These are phyloP conservation scores for Hippasteria phrygiana DNA, from an alignment of 53 echinoderm and acorn worm species.

Conservation along the genomic window DNA sequence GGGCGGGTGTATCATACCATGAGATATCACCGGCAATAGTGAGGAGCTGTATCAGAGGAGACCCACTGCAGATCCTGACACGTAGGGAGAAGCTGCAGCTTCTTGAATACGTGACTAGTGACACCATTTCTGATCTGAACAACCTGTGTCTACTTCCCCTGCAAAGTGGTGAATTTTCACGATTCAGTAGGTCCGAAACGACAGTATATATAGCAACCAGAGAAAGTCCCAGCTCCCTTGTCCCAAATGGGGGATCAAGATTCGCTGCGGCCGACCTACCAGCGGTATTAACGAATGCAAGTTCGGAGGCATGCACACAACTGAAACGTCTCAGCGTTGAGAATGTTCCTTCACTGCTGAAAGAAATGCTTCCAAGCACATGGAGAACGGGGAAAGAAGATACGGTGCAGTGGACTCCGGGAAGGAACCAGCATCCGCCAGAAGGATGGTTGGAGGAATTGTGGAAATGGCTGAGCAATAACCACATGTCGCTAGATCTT, in stretches of 20 bases:
- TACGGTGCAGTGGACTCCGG: constrained; percentile 49
- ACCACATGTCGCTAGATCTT: not conserved
- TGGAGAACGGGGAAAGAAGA: constrained; percentile 37
- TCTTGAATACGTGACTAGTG: constrained; percentile 54
- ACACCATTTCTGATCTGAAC: constrained; percentile 56
- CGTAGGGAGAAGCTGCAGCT: constrained; percentile 53
- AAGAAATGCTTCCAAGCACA: constrained; percentile 58
- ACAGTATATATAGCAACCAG: constrained; percentile 35
- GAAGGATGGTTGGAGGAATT: constrained; percentile 39
- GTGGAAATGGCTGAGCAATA: constrained; percentile 61
- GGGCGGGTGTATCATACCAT: constrained; percentile 12
- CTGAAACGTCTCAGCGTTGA: constrained; percentile 9
- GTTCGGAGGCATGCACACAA: constrained; percentile 7
- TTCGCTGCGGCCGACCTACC: constrained; percentile 43
- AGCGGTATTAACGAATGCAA: not conserved
- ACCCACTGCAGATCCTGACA: constrained; percentile 16
- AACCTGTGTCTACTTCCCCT: constrained; percentile 59
- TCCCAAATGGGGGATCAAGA: constrained; percentile 49
- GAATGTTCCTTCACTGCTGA: constrained; percentile 30
- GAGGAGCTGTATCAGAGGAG: constrained; percentile 40
- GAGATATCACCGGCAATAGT: constrained; percentile 53
- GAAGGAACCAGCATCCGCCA: constrained; percentile 11
- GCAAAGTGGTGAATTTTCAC: constrained; percentile 47
- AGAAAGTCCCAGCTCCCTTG: constrained; percentile 45
- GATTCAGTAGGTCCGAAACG: not conserved